phyloP scores from a whole-genome alignment of 2,888 invertebrate species.

The Chalcosyrphus nemorum region DNA sequence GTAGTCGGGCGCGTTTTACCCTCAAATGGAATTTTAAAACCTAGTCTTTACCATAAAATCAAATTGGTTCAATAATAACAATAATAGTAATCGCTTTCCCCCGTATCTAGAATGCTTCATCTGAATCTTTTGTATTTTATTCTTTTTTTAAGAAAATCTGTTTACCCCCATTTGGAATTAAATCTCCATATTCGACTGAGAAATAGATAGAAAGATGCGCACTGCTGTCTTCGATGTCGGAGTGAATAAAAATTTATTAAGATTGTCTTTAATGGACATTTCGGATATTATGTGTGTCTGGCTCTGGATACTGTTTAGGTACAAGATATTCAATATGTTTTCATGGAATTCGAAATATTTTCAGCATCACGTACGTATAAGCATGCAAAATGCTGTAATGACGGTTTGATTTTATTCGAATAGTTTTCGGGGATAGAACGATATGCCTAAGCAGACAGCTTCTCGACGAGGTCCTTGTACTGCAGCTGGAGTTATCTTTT shows the following conservation, averaged over 20 bases:
- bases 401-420: constrained; percentile 28
- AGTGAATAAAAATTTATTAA: constrained; percentile 57
- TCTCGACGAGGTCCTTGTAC: not conserved
- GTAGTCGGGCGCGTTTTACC: not conserved
- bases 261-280: constrained; percentile 47
- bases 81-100: constrained; percentile 35
- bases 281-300: constrained; percentile 46
- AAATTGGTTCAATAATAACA: constrained; percentile 38
- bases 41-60: constrained; percentile 48
- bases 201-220: not conserved
- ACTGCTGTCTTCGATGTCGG: constrained; percentile 25
- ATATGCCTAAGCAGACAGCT: not conserved
- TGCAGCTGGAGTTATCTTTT: not conserved
- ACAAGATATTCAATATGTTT: constrained; percentile 38
- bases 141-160: constrained; percentile 16
- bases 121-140: not conserved
- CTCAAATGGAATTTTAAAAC: constrained; percentile 53
- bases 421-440: constrained; percentile 8
- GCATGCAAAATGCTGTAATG: not conserved
- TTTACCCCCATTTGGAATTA: constrained; percentile 38
- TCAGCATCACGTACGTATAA: constrained; percentile 10
- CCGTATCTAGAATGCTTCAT: constrained; percentile 10
- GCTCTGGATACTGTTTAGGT: constrained; percentile 18
- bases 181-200: constrained; percentile 23
- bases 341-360: constrained; percentile 24